These are phyloP conservation scores for Spisula subtruncata DNA, from an alignment of 2,888 invertebrate species.

Conservation along the genomic window DNA sequence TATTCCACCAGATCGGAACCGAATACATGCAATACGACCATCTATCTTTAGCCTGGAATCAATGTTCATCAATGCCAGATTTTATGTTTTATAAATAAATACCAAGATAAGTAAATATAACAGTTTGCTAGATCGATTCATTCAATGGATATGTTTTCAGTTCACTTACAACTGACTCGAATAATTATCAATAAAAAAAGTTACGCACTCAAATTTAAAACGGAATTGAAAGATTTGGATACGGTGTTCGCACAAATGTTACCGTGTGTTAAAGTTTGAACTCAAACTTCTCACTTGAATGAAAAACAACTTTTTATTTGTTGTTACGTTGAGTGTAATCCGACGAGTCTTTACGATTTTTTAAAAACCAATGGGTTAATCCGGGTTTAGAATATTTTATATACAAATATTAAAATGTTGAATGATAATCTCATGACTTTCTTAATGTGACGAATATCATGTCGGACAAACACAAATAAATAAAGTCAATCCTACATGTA, in stretches of 20 bases:
- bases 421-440: conserved; percentile 16
- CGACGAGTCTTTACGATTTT: not conserved
- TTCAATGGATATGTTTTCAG: not conserved
- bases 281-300: not conserved
- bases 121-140: not conserved
- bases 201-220: not conserved
- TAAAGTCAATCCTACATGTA: not conserved
- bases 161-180: not conserved
- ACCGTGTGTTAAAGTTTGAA: not conserved
- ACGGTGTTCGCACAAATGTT: not conserved
- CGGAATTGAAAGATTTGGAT: conserved; percentile 1
- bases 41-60: not conserved
- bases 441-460: not conserved
- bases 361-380: not conserved
- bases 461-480: not conserved
- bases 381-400: conserved; percentile 5
- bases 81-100: not conserved
- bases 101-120: not conserved
- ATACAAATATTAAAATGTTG: not conserved
- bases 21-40: too few species aligned
- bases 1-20: too few species aligned
- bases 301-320: not conserved
- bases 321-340: not conserved
- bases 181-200: not conserved
- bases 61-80: not conserved